A percentile compares a stretch with the other conserved stretches of the same genome.
phyloP scores from a whole-genome alignment of 2,797 vertebrate genomes.

The Manis javanica region DNA sequence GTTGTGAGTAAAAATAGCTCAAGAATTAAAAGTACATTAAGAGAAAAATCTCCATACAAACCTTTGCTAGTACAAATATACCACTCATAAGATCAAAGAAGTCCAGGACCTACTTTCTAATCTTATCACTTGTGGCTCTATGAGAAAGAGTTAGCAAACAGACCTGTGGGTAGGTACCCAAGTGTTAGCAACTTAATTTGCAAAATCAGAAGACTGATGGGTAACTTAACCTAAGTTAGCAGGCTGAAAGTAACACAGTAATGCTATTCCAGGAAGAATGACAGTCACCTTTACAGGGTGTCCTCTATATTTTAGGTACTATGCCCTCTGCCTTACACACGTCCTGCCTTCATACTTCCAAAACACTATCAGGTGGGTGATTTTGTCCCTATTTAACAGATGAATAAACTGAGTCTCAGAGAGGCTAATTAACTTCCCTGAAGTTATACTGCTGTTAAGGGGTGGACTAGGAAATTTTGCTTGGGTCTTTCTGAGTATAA shows the following conservation, averaged over 20 bases:
- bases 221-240: not conserved
- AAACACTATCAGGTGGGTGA: not conserved
- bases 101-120: slow-evolving; percentile 2
- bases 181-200: not conserved
- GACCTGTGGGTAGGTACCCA: not conserved
- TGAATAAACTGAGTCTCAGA: not conserved
- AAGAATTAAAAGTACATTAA: not conserved
- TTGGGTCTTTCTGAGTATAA: not conserved
- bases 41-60: slow-evolving; percentile 26
- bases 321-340: not conserved
- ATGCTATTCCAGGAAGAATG: not conserved
- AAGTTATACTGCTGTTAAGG: not conserved
- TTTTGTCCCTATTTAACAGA: not conserved
- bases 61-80: slow-evolving; percentile 8
- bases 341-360: not conserved
- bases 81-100: slow-evolving; percentile 35
- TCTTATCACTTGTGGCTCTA: slow-evolving; percentile 57
- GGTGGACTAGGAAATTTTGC: not conserved
- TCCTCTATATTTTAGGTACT: not conserved
- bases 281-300: not conserved
- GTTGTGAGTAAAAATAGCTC: not conserved
- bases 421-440: not conserved
- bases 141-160: slow-evolving; percentile 51
- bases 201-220: not conserved
- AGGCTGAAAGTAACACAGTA: not conserved